Evolutionary conservation across 2,888 invertebrate genomes (phyloP), one percentile per base, ranked within the genome.

Genomic region (Hipparchia sbordonii): DNA sequence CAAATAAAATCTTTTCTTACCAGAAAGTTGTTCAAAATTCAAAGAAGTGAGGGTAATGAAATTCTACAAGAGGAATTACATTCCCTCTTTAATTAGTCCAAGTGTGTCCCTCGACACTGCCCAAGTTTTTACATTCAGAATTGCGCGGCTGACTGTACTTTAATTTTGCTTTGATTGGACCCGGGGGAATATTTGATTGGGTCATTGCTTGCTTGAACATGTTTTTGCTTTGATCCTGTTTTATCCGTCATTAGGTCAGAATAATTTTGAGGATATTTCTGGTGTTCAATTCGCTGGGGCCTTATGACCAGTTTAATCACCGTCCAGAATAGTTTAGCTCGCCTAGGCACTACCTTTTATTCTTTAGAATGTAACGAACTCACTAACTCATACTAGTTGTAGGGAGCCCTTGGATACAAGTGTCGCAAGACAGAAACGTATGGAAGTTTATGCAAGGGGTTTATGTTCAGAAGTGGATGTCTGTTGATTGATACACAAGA

Each of bases 131-230:
- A 67, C 73, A 74, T 73, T 73, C 67, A 61, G 66, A 60, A 68
- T 74, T 68, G 59, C 57, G 62, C 51, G 70, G 57, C 62, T 9
- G 63, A 54, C 72, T 52, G 68, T 71, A 60, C 71, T 67, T 67
- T 71, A 71, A 74, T 74, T 74, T 71, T 60, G 46, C 67, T 71
- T 74, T 74, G 68, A 71, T 74, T 71, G 68, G 68, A 62, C 73
- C 66, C 52, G 9, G 9, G 66, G 71, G 59, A 66, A 66, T 67
- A 51, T 71, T 71, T 71, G 71, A 63, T 63, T 71, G 51, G 71
- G 56, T 46, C 23, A 56, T 61, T 56, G 62, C 61, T 70, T 61
- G 70, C 51, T 65, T 51, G 33, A 65, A 65, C 51, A 69, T 51
- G 48, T 69, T 60, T 57, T 68, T 39, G 2, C 65, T 51, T 65